Conservation (phyloP, 2,797 vertebrate species). For the Pogoniulus pusillus region DNA sequence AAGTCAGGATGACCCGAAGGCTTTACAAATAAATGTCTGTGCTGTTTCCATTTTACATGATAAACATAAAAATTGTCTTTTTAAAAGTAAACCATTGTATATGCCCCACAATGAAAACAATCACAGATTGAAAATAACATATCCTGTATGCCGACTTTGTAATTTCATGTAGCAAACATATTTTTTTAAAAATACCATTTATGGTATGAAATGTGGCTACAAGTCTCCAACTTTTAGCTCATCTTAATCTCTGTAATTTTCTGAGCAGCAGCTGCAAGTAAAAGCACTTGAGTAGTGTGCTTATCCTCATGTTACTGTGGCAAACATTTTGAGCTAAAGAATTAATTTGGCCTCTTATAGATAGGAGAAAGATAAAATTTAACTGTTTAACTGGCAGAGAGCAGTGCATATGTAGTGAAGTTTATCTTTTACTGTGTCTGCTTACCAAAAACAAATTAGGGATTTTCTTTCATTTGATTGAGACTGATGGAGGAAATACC, state of each 20-base stretch:
- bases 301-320: neutral
- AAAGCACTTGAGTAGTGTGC: neutral
- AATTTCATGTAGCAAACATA: neutral
- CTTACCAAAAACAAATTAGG: neutral
- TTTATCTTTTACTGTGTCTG: too few species aligned
- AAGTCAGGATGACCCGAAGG: slow-evolving; percentile 65
- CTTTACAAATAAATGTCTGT: slow-evolving; percentile 47
- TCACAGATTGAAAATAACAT: neutral
- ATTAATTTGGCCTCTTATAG: neutral
- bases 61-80: neutral
- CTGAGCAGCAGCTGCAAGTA: neutral
- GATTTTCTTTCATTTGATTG: neutral
- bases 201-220: neutral
- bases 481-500: neutral
- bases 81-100: neutral
- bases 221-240: neutral
- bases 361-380: neutral
- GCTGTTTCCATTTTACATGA: slow-evolving; percentile 16
- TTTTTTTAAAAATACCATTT: neutral
- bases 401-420: neutral
- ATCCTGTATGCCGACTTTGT: neutral
- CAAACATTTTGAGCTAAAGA: neutral
- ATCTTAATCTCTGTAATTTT: neutral
- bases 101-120: neutral
- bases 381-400: neutral